Conservation (phyloP, 2,113 vertebrate genomes). For the Salvelinus alpinus region DNA sequence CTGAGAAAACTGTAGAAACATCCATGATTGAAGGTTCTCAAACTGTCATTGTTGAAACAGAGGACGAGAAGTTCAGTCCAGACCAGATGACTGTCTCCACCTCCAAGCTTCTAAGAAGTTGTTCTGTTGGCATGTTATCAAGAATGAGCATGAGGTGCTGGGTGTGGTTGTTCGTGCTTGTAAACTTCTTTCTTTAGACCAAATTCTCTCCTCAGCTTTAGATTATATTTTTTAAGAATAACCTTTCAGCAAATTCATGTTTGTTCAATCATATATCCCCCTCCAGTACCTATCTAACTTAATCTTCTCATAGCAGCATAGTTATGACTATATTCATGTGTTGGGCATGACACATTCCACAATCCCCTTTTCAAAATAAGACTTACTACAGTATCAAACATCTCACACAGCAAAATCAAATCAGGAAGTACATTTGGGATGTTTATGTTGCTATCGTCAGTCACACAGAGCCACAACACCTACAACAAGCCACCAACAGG, state of each 20-base stretch:
- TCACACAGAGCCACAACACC: constrained; percentile 36
- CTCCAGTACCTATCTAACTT: constrained; percentile 34
- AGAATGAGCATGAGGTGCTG: background rate
- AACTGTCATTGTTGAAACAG: constrained; percentile 43
- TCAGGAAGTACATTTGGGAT: constrained; percentile 32
- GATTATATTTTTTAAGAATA: background rate
- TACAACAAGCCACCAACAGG: constrained; percentile 30
- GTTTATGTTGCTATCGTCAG: constrained; percentile 39
- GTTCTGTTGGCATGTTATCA: background rate
- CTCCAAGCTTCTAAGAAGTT: background rate
- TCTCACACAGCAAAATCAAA: constrained; percentile 33
- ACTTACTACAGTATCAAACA: constrained; percentile 18
- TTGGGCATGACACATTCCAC: constrained; percentile 22
- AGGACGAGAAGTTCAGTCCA: background rate
- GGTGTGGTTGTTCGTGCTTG: constrained; percentile 1
- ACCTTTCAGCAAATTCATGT: constrained; percentile 1
- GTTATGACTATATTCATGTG: constrained; percentile 29
- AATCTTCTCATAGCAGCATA: constrained; percentile 59
- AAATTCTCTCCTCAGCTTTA: background rate
- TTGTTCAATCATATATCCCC: constrained; percentile 8
- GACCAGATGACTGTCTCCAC: background rate
- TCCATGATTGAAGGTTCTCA: constrained; percentile 25
- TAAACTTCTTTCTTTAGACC: background rate
- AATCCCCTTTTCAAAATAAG: constrained; percentile 1
- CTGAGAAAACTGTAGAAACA: constrained; percentile 65